phyloP scores from a whole-genome alignment of 2,888 invertebrate species.

The Herminia tarsipennalis region DNA sequence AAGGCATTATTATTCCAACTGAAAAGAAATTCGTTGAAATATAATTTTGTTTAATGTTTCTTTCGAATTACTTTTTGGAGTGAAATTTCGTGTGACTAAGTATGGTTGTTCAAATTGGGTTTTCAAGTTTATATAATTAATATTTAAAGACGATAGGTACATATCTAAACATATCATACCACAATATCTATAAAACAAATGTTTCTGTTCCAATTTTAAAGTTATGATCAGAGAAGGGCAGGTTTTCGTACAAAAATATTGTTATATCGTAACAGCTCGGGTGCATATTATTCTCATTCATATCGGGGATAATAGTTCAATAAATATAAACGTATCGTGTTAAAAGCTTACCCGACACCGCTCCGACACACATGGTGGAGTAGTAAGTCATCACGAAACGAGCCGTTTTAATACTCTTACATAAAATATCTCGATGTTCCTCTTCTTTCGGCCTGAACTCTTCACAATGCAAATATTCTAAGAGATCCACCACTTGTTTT shows the following conservation, averaged over 20 bases:
- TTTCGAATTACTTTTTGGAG: neutral
- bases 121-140: too few relatives aligned
- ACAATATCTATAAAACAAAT: too few relatives aligned
- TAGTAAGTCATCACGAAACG: constrained; percentile 78
- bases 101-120: too few relatives aligned
- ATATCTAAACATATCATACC: too few relatives aligned
- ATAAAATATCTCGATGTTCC: constrained; percentile 71
- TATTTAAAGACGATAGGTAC: too few relatives aligned
- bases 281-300: constrained; percentile 5
- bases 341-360: constrained; percentile 69
- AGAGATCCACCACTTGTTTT: constrained; percentile 67
- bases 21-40: constrained; percentile 30
- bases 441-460: constrained; percentile 73
- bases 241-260: neutral
- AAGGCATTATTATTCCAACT: constrained; percentile 79
- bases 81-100: neutral
- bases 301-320: constrained; percentile 5
- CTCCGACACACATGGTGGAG: constrained; percentile 76
- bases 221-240: neutral
- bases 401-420: constrained; percentile 69
- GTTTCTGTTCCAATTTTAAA: too few relatives aligned
- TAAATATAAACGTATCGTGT: constrained; percentile 2
- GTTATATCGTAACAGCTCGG: neutral
- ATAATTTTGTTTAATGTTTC: neutral
- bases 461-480: constrained; percentile 68